phyloP scores from a whole-genome alignment of 2,888 invertebrate species.

The Polydrusus cervinus region DNA sequence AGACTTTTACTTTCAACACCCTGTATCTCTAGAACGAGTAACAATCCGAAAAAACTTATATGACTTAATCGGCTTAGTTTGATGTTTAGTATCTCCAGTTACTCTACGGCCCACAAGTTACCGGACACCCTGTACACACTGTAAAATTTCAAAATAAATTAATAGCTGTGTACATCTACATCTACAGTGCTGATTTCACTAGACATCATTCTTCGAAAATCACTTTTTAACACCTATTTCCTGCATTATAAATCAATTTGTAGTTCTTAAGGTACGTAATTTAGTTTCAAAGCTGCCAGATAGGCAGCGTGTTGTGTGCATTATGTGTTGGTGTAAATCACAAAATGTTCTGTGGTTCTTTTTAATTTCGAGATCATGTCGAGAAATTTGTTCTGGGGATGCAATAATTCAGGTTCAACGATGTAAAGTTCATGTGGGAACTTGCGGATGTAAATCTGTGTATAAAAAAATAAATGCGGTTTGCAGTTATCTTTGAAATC shows the following conservation, averaged over 20 bases:
- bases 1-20: too few relatives aligned
- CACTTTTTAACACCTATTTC: conserved; percentile 35
- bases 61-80: too few relatives aligned
- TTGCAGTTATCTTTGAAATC: background rate
- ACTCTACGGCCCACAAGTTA: too few relatives aligned
- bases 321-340: conserved; percentile 47
- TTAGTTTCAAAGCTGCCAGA: conserved; percentile 31
- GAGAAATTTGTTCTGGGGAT: conserved; percentile 49
- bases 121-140: too few relatives aligned
- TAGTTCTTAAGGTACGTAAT: conserved; percentile 30
- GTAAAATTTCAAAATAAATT: too few relatives aligned
- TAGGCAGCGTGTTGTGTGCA: conserved; percentile 43
- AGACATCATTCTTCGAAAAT: background rate
- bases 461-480: background rate
- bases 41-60: too few relatives aligned
- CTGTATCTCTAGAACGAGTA: too few relatives aligned
- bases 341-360: conserved; percentile 32
- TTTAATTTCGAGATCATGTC: conserved; percentile 45
- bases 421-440: conserved; percentile 41
- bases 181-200: too few relatives aligned
- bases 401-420: conserved; percentile 39
- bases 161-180: too few relatives aligned
- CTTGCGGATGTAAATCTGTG: background rate
- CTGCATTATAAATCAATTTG: conserved; percentile 42
- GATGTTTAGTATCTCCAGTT: too few relatives aligned